Conservation (phyloP, 1,140 invertebrate genomes). For the Telenomus remus region DNA sequence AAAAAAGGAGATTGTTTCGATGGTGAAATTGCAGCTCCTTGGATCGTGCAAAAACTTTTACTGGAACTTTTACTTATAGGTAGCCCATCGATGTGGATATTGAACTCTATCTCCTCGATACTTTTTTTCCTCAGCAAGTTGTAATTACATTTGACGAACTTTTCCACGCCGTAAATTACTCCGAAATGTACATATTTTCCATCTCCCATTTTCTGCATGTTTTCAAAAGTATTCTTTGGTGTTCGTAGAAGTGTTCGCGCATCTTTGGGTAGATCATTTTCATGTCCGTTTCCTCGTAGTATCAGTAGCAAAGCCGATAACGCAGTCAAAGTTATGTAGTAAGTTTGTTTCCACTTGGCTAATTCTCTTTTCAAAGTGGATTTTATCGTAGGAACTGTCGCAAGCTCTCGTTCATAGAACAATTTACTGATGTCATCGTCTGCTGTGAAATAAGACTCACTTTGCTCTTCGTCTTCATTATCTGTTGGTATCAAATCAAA, state of each 20-base stretch:
- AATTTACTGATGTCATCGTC: not conserved
- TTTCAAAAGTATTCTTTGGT: not conserved
- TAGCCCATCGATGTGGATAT: conserved; percentile 1
- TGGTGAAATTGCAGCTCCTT: not conserved
- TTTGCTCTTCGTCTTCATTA: not conserved
- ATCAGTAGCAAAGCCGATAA: not conserved
- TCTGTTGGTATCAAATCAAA: not conserved
- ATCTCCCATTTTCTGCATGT: not conserved
- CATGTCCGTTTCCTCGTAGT: not conserved
- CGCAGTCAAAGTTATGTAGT: not conserved
- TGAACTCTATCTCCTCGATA: not conserved
- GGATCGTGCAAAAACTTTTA: conserved; percentile 1
- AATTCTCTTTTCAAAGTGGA: not conserved
- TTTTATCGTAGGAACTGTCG: no score
- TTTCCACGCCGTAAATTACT: not conserved
- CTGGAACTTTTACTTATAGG: not conserved
- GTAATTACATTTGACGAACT: not conserved
- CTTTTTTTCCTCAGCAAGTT: not conserved
- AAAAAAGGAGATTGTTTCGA: not conserved
- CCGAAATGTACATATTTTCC: not conserved
- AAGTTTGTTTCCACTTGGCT: not conserved
- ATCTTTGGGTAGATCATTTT: conserved; percentile 1
- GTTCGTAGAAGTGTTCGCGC: not conserved
- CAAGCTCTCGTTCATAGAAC: no score
- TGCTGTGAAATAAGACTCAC: not conserved